These are phyloP conservation scores for Eurois occulta DNA, from an alignment of 2,888 invertebrate genomes.

Conservation along the genomic window DNA sequence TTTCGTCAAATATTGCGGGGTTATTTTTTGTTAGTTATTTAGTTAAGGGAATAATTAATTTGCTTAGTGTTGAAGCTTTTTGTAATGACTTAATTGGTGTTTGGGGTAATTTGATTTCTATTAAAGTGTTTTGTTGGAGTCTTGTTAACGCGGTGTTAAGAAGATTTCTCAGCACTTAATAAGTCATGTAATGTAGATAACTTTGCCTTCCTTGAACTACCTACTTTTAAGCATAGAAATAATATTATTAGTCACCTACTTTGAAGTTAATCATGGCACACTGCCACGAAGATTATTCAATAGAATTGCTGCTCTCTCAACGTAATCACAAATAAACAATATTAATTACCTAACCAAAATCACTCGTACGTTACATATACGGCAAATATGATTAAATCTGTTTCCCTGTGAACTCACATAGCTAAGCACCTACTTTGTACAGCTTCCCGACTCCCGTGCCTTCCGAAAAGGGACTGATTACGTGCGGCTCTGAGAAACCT, in stretches of 20 bases:
- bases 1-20: slow-evolving; percentile 58
- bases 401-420: slow-evolving; percentile 4
- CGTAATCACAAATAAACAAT: not conserved
- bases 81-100: slow-evolving; percentile 27
- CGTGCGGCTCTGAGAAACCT: slow-evolving; percentile 18
- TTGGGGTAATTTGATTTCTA: slow-evolving; percentile 14
- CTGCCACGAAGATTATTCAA: not conserved
- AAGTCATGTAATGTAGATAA: not conserved
- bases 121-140: not conserved
- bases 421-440: slow-evolving; percentile 13
- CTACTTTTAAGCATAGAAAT: not conserved
- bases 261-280: not conserved
- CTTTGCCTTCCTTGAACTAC: not conserved
- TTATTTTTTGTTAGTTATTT: slow-evolving; percentile 57
- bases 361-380: not conserved
- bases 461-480: slow-evolving; percentile 26
- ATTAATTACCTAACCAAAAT: not conserved
- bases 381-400: slow-evolving; percentile 20
- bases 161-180: not conserved
- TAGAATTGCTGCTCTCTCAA: not conserved
- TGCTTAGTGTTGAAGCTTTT: slow-evolving; percentile 30
- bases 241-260: not conserved
- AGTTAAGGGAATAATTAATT: slow-evolving; percentile 47
- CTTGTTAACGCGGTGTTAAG: too few relatives aligned
- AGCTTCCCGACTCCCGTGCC: not conserved